Percentiles rank a stretch among this genome's conserved stretches.
Evolutionary conservation across 2,888 invertebrate genomes (phyloP).

Genomic region (Pachydiplax longipennis): DNA sequence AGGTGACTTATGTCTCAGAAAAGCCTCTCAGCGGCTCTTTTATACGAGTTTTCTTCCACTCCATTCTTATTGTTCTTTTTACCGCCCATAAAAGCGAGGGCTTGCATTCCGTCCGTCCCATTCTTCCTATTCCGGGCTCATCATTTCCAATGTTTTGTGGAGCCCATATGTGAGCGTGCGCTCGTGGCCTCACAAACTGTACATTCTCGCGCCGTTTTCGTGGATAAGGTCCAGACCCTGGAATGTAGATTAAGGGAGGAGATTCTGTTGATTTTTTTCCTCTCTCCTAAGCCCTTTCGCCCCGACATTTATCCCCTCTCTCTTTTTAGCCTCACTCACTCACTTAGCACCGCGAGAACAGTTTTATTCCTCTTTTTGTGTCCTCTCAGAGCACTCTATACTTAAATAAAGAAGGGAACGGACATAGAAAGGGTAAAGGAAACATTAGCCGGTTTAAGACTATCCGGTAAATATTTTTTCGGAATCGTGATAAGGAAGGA

Average conservation of each 20-base stretch:
- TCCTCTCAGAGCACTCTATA: not conserved
- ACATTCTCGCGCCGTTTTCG: not conserved
- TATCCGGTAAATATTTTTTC: not conserved
- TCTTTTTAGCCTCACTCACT: not conserved
- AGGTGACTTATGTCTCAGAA: not conserved
- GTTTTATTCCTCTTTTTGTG: not conserved
- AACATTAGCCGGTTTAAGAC: not conserved
- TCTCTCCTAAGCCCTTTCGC: not conserved
- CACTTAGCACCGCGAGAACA: not conserved
- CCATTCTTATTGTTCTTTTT: not conserved
- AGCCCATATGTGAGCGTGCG: not conserved
- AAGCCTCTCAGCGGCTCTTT: not conserved
- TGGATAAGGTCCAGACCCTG: not conserved
- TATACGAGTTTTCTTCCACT: not conserved
- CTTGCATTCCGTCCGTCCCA: not conserved
- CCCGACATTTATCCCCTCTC: not conserved
- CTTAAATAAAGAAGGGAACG: not conserved
- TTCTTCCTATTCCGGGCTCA: not conserved
- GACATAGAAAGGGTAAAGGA: not conserved
- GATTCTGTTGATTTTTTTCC: not conserved
- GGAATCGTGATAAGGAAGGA: too few relatives aligned
- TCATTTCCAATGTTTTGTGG: not conserved
- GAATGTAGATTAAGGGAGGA: not conserved
- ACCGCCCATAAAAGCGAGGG: not conserved
- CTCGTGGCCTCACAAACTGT: not conserved